These are phyloP conservation scores for Phyllotis vaccarum DNA, from an alignment of 2,797 vertebrate species.

Conservation along the genomic window DNA sequence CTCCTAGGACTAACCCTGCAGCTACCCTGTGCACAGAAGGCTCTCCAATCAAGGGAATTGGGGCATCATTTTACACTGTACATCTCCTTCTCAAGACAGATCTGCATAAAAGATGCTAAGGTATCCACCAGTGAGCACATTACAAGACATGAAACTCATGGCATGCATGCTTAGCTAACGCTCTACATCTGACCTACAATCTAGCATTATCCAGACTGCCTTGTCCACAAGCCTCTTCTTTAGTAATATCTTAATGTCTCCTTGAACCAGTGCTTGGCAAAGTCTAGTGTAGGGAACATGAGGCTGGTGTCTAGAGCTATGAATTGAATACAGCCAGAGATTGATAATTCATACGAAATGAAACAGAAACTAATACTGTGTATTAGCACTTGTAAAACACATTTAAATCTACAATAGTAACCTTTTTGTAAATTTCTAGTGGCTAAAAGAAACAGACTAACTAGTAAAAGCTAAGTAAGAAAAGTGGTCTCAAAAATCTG, in stretches of 20 bases:
- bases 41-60: background rate
- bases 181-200: background rate
- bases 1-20: background rate
- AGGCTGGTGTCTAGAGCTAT: background rate
- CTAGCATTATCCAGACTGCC: slow-evolving; percentile 33
- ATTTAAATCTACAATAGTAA: slow-evolving; percentile 22
- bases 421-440: slow-evolving; percentile 18
- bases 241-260: background rate
- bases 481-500: background rate
- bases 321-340: background rate
- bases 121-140: background rate
- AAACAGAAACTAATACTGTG: background rate
- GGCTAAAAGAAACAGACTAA: background rate
- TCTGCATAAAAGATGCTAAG: background rate
- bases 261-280: background rate
- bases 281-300: background rate
- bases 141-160: background rate
- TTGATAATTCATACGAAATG: background rate
- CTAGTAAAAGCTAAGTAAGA: background rate
- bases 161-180: background rate
- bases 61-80: background rate
- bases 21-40: background rate
- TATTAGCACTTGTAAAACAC: background rate
- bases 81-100: background rate
- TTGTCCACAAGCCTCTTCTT: background rate